A percentile compares a stretch with the other conserved stretches of the same genome.
phyloP scores from a whole-genome alignment of 2,888 invertebrate genomes.

The Agapostemon virescens region DNA sequence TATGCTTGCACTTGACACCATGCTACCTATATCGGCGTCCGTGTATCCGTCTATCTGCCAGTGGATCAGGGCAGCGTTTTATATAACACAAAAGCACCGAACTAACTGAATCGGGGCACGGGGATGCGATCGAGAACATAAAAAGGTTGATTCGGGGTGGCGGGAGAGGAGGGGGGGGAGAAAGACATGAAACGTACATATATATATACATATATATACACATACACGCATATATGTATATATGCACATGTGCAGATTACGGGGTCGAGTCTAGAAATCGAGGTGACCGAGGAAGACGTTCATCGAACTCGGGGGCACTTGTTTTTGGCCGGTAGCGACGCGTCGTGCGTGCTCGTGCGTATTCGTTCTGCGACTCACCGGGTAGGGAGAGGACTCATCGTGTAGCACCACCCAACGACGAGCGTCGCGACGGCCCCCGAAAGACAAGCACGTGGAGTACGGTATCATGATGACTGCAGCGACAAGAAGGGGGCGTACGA shows the following conservation, averaged over 20 bases:
- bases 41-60: neutral
- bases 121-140: neutral
- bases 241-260: neutral
- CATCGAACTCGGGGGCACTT: conserved; percentile 46
- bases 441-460: conserved; percentile 74
- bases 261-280: conserved; percentile 20
- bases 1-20: conserved; percentile 4
- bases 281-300: conserved; percentile 39
- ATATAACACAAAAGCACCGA: neutral
- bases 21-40: neutral
- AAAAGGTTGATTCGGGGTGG: neutral
- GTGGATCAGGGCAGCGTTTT: neutral
- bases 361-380: conserved; percentile 68
- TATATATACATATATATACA: too few species aligned
- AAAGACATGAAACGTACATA: neutral
- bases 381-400: conserved; percentile 65
- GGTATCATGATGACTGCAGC: conserved; percentile 70
- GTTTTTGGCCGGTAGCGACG: conserved; percentile 7
- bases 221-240: too few species aligned
- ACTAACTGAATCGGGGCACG: neutral
- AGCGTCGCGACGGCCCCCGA: conserved; percentile 68
- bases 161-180: too few species aligned
- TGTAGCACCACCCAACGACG: conserved; percentile 70
- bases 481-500: conserved; percentile 54
- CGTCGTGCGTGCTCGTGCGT: conserved; percentile 58